phyloP scores from a whole-genome alignment of 2,797 vertebrate genomes.

The Argyrosomus regius region DNA sequence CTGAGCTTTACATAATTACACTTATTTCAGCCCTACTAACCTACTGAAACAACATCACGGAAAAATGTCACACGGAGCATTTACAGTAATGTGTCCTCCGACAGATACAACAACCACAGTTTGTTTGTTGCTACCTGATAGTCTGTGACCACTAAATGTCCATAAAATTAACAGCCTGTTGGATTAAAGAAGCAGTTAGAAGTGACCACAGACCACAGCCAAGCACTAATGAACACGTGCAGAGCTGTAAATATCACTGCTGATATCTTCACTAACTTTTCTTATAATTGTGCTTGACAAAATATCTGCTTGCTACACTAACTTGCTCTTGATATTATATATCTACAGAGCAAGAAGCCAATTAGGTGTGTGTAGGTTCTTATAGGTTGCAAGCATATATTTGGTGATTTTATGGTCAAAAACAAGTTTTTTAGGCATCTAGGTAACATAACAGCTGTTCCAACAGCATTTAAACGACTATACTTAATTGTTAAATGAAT shows the following conservation, averaged over 20 bases:
- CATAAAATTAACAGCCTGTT: constrained; percentile 24
- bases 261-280: background rate
- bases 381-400: background rate
- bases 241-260: background rate
- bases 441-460: background rate
- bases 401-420: background rate
- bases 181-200: constrained; percentile 26
- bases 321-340: background rate
- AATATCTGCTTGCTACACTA: background rate
- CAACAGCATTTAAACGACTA: too few species aligned
- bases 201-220: constrained; percentile 24
- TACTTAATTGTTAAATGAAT: too few species aligned
- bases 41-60: constrained; percentile 46
- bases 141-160: constrained; percentile 28
- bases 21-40: constrained; percentile 42
- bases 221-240: background rate
- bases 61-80: constrained; percentile 19
- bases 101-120: constrained; percentile 2
- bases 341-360: background rate
- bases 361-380: background rate
- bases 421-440: background rate
- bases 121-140: constrained; percentile 37
- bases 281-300: background rate
- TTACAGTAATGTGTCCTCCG: constrained; percentile 31
- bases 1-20: constrained; percentile 56